phyloP scores from a whole-genome alignment of 2,888 invertebrate genomes.

The Megastigmus dorsalis region DNA sequence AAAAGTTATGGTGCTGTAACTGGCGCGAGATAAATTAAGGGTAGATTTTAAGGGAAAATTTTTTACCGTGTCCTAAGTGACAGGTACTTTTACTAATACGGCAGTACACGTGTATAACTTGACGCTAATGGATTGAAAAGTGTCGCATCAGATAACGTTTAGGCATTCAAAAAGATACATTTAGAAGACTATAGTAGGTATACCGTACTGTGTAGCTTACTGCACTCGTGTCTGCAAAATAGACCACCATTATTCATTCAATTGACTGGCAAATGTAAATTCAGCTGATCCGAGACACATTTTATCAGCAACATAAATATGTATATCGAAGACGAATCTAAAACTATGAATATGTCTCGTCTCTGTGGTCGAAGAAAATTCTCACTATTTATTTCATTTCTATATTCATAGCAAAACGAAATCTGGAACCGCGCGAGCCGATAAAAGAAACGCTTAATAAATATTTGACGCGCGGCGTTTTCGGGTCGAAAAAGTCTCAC shows the following conservation, averaged over 20 bases:
- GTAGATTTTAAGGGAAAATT: background rate
- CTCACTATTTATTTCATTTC: background rate
- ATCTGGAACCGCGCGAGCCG: no score
- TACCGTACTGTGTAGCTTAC: background rate
- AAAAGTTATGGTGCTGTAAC: slow-evolving; percentile 7
- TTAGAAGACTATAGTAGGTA: background rate
- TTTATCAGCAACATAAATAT: no score
- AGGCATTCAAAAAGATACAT: no score
- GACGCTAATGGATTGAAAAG: no score
- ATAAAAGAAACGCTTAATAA: slow-evolving; percentile 26
- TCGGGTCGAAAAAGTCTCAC: background rate
- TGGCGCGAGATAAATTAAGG: background rate
- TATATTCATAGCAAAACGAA: no score
- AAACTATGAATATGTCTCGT: no score
- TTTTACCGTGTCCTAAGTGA: slow-evolving; percentile 9
- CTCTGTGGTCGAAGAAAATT: background rate
- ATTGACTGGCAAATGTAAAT: background rate
- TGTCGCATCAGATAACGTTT: no score
- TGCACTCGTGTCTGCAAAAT: background rate
- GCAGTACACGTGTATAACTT: no score
- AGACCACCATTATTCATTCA: background rate
- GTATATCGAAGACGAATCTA: no score
- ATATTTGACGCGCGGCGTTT: slow-evolving; percentile 3
- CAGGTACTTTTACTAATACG: no score
- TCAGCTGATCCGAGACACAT: no score